Conservation (phyloP, 2,888 invertebrate genomes). For the Hirtodrosophila confusa region DNA sequence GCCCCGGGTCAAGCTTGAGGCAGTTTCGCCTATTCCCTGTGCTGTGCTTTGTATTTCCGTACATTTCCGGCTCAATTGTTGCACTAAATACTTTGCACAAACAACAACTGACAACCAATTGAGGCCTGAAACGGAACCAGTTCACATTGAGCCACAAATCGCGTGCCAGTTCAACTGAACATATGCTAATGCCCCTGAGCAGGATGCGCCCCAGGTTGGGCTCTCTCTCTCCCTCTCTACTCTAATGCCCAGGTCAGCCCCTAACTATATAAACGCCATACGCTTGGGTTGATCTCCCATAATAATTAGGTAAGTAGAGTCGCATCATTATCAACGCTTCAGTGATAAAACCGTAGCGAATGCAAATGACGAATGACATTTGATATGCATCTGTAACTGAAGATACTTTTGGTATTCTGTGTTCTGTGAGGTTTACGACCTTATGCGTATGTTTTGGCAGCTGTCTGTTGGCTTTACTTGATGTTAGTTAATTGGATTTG, state of each 20-base stretch:
- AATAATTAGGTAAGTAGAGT: slow-evolving; percentile 36
- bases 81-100: slow-evolving; percentile 73
- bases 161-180: slow-evolving; percentile 51
- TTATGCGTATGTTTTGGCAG: slow-evolving; percentile 17
- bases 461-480: slow-evolving; percentile 24
- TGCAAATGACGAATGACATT: slow-evolving; percentile 65
- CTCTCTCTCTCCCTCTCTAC: neutral
- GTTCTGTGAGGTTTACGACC: slow-evolving; percentile 5
- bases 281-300: slow-evolving; percentile 45
- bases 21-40: slow-evolving; percentile 26
- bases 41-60: slow-evolving; percentile 28
- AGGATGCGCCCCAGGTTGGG: slow-evolving; percentile 32
- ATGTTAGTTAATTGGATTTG: slow-evolving; percentile 24
- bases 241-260: slow-evolving; percentile 2
- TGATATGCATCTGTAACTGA: slow-evolving; percentile 59
- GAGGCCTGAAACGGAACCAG: slow-evolving; percentile 54
- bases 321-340: slow-evolving; percentile 68
- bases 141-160: slow-evolving; percentile 27
- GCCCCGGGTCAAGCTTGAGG: slow-evolving; percentile 38
- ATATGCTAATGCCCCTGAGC: slow-evolving; percentile 53
- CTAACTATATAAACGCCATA: slow-evolving; percentile 18
- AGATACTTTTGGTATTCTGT: slow-evolving; percentile 3
- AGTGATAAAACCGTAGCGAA: slow-evolving; percentile 60
- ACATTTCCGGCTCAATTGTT: slow-evolving; percentile 76
- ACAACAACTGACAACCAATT: slow-evolving; percentile 33